Evolutionary conservation across 2,113 vertebrate genomes (phyloP).

Genomic region (Anthoscopus minutus): DNA sequence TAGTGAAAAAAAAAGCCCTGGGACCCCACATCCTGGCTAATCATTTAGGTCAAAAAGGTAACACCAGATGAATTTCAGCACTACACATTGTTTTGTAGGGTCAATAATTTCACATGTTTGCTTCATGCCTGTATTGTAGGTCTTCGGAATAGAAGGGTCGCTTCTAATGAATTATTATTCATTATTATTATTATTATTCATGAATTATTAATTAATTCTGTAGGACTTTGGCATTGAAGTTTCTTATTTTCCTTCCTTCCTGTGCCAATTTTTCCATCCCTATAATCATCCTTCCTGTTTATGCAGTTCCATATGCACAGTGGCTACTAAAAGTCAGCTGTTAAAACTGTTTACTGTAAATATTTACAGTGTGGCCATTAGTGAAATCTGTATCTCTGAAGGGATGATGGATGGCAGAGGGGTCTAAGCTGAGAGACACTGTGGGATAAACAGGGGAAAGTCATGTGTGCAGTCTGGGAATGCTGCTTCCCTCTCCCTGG

Average conservation of each 20-base stretch:
- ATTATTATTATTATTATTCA: no score
- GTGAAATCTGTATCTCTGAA: constrained; percentile 19
- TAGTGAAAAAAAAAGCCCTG: neutral
- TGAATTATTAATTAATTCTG: neutral
- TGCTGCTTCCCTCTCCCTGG: neutral
- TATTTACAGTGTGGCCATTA: constrained; percentile 55
- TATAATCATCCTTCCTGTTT: constrained; percentile 39
- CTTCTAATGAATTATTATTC: neutral
- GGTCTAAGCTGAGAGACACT: constrained; percentile 30
- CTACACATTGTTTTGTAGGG: neutral
- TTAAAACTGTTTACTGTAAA: constrained; percentile 55
- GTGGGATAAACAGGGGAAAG: constrained; percentile 30
- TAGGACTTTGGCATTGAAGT: neutral
- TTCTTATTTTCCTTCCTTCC: constrained; percentile 7
- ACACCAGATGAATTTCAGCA: neutral
- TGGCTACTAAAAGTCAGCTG: constrained; percentile 42
- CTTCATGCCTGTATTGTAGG: neutral
- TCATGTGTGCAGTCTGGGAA: neutral
- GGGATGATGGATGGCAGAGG: constrained; percentile 30
- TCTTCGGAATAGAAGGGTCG: neutral
- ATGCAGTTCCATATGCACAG: constrained; percentile 27
- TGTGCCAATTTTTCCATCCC: constrained; percentile 38
- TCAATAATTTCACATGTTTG: neutral
- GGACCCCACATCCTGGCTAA: neutral
- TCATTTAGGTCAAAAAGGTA: neutral